Percentiles rank a stretch among this genome's conserved stretches.
Evolutionary conservation across 1,140 invertebrate genomes (phyloP).

Genomic region (Aphis gossypii): DNA sequence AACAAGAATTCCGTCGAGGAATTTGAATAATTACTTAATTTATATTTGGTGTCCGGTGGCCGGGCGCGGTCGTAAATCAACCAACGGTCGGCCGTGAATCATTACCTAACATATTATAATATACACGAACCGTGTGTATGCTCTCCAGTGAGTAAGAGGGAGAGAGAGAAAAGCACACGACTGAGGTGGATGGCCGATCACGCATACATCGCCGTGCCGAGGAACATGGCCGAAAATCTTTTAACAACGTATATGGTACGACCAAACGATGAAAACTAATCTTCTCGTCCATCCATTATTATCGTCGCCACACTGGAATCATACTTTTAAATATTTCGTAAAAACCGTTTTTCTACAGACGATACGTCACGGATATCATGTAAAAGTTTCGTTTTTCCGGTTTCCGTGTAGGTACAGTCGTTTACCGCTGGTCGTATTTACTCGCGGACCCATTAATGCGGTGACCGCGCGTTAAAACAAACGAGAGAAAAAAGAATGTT

Average conservation of each 20-base stretch:
- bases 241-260: not conserved
- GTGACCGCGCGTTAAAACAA: not conserved
- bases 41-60: slow-evolving; percentile 50
- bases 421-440: not conserved
- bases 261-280: not conserved
- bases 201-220: not conserved
- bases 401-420: not conserved
- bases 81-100: slow-evolving; percentile 52
- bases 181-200: not conserved
- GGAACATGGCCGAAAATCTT: slow-evolving; percentile 35
- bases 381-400: not conserved
- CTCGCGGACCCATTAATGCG: too few relatives aligned
- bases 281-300: not conserved
- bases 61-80: slow-evolving; percentile 49
- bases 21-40: slow-evolving; percentile 58
- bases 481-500: not conserved
- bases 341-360: not conserved
- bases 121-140: not conserved
- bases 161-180: not conserved
- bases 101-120: not conserved
- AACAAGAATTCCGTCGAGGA: slow-evolving; percentile 51
- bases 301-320: not conserved
- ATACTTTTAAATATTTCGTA: not conserved
- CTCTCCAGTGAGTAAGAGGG: not conserved
- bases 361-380: too few relatives aligned